Evolutionary conservation across 2,113 vertebrate genomes (phyloP).

Genomic region (Hiodon alosoides): DNA sequence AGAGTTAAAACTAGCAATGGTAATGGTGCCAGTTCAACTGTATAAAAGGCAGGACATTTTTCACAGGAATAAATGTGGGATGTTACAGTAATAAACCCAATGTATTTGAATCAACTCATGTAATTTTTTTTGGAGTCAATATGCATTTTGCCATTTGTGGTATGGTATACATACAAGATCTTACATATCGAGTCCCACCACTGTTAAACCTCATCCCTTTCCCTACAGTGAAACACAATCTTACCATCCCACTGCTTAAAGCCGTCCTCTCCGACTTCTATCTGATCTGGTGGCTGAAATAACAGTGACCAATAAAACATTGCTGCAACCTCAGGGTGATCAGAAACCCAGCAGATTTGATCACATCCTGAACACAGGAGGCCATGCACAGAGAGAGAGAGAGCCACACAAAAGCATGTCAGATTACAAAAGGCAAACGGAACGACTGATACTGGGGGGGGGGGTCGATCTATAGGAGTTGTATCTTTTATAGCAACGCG

Average conservation of each 20-base stretch:
- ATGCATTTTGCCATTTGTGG: too few species aligned
- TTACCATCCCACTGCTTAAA: conserved; percentile 86
- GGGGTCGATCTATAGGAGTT: not conserved
- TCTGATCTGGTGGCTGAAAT: conserved; percentile 80
- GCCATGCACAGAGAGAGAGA: not conserved
- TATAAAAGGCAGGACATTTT: too few species aligned
- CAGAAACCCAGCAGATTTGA: conserved; percentile 55
- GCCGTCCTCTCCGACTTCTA: conserved; percentile 74
- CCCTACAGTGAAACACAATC: conserved; percentile 72
- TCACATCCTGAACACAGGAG: conserved; percentile 47
- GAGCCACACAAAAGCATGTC: not conserved
- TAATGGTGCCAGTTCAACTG: too few species aligned
- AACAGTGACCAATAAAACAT: conserved; percentile 79
- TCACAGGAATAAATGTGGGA: too few species aligned
- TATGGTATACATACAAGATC: too few species aligned
- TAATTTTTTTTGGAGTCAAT: too few species aligned
- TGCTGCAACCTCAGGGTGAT: conserved; percentile 64
- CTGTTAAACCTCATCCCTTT: conserved; percentile 25
- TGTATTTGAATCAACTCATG: too few species aligned
- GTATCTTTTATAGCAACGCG: too few species aligned
- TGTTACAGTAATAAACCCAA: too few species aligned
- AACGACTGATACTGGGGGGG: not conserved
- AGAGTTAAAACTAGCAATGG: too few species aligned
- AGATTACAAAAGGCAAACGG: not conserved
- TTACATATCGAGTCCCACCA: too few species aligned